These are phyloP conservation scores for Glaucopsyche alexis DNA, from an alignment of 2,888 invertebrate genomes.

Conservation along the genomic window DNA sequence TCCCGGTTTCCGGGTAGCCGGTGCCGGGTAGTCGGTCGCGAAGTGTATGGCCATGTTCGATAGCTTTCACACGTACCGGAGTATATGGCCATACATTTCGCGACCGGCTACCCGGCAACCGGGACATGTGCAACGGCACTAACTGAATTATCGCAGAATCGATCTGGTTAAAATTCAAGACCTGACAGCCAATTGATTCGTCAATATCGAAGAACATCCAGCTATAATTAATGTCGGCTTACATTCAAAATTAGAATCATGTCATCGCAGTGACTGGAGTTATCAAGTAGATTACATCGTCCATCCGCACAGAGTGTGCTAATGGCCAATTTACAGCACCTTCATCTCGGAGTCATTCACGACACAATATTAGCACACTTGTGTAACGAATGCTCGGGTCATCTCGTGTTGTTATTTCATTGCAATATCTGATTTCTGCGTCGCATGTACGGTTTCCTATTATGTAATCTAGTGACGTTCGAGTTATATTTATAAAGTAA, in stretches of 20 bases:
- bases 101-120: too few relatives aligned
- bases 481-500: constrained; percentile 7
- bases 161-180: neutral
- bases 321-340: too few relatives aligned
- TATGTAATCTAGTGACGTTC: neutral
- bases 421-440: constrained; percentile 19
- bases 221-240: neutral
- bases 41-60: too few relatives aligned
- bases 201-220: neutral
- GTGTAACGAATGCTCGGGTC: constrained; percentile 8
- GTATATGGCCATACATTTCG: too few relatives aligned
- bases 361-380: neutral
- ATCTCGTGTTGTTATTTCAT: constrained; percentile 12
- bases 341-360: neutral
- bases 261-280: neutral
- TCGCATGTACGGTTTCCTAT: constrained; percentile 12
- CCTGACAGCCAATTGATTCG: neutral
- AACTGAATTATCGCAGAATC: too few relatives aligned
- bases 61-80: too few relatives aligned
- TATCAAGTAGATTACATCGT: neutral
- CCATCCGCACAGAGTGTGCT: neutral
- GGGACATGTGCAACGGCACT: too few relatives aligned
- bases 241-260: constrained; percentile 1
- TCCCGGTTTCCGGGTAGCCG: too few relatives aligned
- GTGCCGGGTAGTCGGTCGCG: too few relatives aligned